Conservation (phyloP, 2,888 invertebrate species). For the Sphinx pinastri region DNA sequence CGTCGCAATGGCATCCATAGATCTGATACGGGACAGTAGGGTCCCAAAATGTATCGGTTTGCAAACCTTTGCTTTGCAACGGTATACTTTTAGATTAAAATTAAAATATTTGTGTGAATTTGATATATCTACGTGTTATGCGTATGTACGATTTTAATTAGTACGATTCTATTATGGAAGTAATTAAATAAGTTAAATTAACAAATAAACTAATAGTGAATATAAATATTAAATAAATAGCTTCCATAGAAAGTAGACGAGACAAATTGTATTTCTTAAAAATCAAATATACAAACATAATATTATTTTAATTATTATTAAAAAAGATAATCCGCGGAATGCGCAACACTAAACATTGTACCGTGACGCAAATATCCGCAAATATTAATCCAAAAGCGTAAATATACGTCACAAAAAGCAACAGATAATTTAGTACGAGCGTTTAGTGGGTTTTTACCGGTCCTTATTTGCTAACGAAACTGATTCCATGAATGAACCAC, state of each 20-base stretch:
- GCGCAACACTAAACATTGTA: neutral
- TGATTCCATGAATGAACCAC: slow-evolving; percentile 50
- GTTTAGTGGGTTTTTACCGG: slow-evolving; percentile 32
- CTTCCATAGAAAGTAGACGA: too few relatives aligned
- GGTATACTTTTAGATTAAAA: neutral
- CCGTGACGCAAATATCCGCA: neutral
- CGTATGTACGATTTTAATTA: too few relatives aligned
- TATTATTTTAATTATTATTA: neutral
- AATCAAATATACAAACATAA: too few relatives aligned
- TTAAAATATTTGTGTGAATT: neutral
- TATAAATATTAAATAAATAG: too few relatives aligned
- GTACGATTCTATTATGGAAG: too few relatives aligned
- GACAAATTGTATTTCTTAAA: too few relatives aligned
- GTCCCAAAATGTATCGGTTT: neutral
- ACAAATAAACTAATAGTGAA: too few relatives aligned
- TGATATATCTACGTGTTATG: neutral
- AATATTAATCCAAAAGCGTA: neutral
- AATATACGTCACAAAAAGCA: slow-evolving; percentile 6
- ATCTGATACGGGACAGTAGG: neutral
- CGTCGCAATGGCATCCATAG: slow-evolving; percentile 1
- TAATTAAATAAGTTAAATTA: too few relatives aligned
- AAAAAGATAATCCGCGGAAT: neutral
- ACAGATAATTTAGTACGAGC: slow-evolving; percentile 2
- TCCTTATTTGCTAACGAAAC: slow-evolving; percentile 45
- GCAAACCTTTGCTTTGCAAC: neutral